phyloP scores from a whole-genome alignment of 2,888 invertebrate genomes.

The Trachelus iudaicus region DNA sequence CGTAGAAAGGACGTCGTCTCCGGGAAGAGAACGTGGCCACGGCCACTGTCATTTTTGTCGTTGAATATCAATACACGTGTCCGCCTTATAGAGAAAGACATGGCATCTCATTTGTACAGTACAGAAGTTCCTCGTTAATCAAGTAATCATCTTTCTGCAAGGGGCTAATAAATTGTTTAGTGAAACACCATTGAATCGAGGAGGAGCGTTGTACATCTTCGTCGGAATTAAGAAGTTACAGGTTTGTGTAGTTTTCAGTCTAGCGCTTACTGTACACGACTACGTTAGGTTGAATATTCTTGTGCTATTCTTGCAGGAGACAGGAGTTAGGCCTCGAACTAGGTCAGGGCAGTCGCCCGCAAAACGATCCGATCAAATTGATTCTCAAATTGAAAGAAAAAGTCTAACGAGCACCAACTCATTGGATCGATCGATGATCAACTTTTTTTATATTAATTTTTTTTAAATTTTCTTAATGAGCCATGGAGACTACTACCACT shows the following conservation, averaged over 20 bases:
- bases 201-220: not conserved
- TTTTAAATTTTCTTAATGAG: not conserved
- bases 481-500: not conserved
- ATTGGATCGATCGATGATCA: not conserved
- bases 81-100: not conserved
- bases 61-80: not conserved
- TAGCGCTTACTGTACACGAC: not conserved
- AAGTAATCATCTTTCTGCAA: not conserved
- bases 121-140: not conserved
- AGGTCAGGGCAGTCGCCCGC: slow-evolving; percentile 59
- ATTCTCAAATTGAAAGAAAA: slow-evolving; percentile 24
- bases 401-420: not conserved
- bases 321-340: slow-evolving; percentile 51
- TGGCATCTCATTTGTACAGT: not conserved
- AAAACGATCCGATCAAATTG: slow-evolving; percentile 57
- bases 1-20: not conserved
- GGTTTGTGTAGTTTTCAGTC: not conserved
- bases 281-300: not conserved
- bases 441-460: not conserved
- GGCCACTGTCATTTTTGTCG: slow-evolving; percentile 1
- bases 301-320: slow-evolving; percentile 34
- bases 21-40: slow-evolving; percentile 2
- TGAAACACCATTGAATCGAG: not conserved
- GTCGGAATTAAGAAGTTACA: not conserved
- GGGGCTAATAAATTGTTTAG: not conserved